Base-by-base conservation (phyloP, 2,888 invertebrate species). In the Aleiodes testaceus region DNA sequence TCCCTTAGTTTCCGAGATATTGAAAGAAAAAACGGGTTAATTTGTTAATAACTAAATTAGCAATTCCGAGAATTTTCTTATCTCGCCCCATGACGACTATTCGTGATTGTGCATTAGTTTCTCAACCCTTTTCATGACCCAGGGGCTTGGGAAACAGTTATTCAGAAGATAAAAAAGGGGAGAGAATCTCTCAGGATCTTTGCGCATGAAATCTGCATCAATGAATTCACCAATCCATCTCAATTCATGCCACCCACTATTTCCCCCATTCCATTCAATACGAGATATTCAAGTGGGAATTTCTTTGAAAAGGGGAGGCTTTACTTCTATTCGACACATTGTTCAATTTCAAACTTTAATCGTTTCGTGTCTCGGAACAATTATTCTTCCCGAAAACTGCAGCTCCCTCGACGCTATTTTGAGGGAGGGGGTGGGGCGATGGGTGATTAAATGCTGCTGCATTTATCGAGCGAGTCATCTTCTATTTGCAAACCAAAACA, bases 321-420 rank as follows among this genome's bases (percentile, higher is more conserved):
- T n/a, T n/a, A 49, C 1, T 52, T 16, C 3, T 7, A 20, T 52
- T 52, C 18, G 12, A 52, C 22, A 52, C 52, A 20, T 20, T 20
- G 22, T 53, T 26, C 18, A 53, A 53, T 47, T 47, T 47, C 16
- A 16, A 26, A 12, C 53, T 53, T 53, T 53, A 53, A 53, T 53
- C 22, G 22, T 53, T 53, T 22, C 53, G 22, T 53, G 53, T 53
- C 53, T 20, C 20, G 26, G 53, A 53, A 53, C 53, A 53, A 53
- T 53, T 53, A 20, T 53, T 53, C 12, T 47, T 47, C 49, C 49
- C 5, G 16, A 49, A 49, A 49, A 49, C 49, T 16, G 49, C 36
- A 36, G 14, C 49, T 49, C 49, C 49, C 49, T 16, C 49, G 11
- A 2, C 36, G 36, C 36, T 36, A 36, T 36, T 36, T 36, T 26